These are phyloP conservation scores for Malacoraja senta DNA, from an alignment of 2,797 vertebrate species.

Conservation along the genomic window DNA sequence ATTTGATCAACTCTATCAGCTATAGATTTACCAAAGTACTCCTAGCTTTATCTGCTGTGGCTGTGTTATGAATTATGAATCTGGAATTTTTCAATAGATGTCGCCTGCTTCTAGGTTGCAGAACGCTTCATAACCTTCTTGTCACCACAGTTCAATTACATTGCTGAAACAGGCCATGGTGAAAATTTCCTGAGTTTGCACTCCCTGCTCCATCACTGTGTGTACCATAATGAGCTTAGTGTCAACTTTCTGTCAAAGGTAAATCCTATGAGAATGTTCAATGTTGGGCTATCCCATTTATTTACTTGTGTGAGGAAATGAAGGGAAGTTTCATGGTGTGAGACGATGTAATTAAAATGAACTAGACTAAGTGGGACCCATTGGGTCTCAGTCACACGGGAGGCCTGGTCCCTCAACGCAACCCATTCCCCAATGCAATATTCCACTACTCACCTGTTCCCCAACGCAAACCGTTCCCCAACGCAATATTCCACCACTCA, in stretches of 20 bases:
- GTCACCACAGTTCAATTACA: neutral
- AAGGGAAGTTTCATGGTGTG: neutral
- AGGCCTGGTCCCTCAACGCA: too few relatives aligned
- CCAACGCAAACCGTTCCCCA: too few relatives aligned
- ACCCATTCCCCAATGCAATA: too few relatives aligned
- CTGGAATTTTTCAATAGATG: neutral
- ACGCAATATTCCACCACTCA: too few relatives aligned
- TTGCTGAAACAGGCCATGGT: neutral
- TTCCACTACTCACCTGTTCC: too few relatives aligned
- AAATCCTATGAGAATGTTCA: neutral
- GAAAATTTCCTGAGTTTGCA: neutral
- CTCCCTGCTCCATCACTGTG: neutral
- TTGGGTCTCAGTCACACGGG: too few relatives aligned
- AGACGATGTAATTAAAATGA: conserved; percentile 6
- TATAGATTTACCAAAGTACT: too few relatives aligned
- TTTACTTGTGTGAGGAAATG: neutral
- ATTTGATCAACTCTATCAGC: too few relatives aligned
- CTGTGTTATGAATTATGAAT: neutral
- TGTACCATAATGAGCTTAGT: neutral
- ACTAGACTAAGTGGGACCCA: too few relatives aligned
- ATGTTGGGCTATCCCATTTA: neutral
- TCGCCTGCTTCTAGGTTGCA: neutral
- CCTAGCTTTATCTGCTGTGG: neutral
- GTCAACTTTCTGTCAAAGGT: neutral
- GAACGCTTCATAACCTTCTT: neutral